Evolutionary conservation across 37 sponge, comb jelly and placozoan species (phyloP).

Genomic region (Trichoplax adhaerens): DNA sequence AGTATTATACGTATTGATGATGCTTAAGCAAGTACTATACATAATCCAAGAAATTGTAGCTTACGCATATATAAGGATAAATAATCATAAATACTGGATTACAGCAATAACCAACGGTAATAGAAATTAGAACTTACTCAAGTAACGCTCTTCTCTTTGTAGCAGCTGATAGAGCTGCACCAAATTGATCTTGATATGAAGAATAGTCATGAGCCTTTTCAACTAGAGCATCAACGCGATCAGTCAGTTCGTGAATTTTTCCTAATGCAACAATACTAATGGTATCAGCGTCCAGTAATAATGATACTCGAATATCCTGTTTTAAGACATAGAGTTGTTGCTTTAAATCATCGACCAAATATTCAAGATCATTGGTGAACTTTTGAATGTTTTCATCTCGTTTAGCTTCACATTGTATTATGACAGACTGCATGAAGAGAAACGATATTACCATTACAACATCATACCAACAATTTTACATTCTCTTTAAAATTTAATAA

Average conservation of each 20-base stretch:
- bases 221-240: no score
- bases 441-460: not conserved
- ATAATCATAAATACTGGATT: no score
- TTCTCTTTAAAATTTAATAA: not conserved
- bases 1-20: no score
- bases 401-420: constrained; percentile 17
- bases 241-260: not conserved
- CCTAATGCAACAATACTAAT: constrained; percentile 2
- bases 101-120: no score
- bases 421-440: not conserved
- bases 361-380: constrained; percentile 14
- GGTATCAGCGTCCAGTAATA: constrained; percentile 9
- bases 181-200: no score
- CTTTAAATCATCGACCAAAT: not conserved
- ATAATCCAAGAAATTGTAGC: no score
- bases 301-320: constrained; percentile 12
- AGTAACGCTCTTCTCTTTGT: no score
- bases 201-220: no score
- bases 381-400: constrained; percentile 14
- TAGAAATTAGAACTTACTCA: no score
- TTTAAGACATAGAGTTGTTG: constrained; percentile 13
- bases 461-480: not conserved
- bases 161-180: no score
- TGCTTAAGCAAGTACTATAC: no score
- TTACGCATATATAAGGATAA: no score